phyloP scores from a whole-genome alignment of 1,140 invertebrate genomes.

The Drosophila simulans region DNA sequence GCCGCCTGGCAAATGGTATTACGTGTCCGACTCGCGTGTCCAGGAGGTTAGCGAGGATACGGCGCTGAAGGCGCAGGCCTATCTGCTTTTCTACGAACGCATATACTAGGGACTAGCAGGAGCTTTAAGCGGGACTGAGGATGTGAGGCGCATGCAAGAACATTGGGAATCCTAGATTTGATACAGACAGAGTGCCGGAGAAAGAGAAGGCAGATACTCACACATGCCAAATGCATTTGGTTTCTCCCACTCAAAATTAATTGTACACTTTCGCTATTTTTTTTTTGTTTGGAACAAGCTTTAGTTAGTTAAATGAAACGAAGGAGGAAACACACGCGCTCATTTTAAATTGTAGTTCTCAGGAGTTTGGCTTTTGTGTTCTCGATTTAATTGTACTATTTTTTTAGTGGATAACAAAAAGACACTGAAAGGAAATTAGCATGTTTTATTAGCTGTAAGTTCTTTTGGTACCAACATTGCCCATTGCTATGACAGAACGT shows the following conservation, averaged over 20 bases:
- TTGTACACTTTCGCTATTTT: background rate
- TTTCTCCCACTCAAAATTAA: slow-evolving; percentile 22
- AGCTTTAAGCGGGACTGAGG: slow-evolving; percentile 4
- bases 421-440: slow-evolving; percentile 26
- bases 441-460: slow-evolving; percentile 56
- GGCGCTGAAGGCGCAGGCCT: slow-evolving; percentile 96
- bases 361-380: background rate
- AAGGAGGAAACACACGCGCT: background rate
- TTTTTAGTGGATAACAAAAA: background rate
- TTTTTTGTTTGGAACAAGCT: background rate
- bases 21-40: slow-evolving; percentile 95
- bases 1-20: slow-evolving; percentile 95
- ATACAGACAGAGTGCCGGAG: background rate
- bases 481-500: slow-evolving; percentile 19
- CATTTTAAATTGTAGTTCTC: slow-evolving; percentile 16
- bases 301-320: slow-evolving; percentile 13
- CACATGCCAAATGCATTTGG: slow-evolving; percentile 19
- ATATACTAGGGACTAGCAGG: slow-evolving; percentile 86
- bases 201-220: background rate
- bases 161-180: background rate
- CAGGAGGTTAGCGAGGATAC: slow-evolving; percentile 91
- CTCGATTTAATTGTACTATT: slow-evolving; percentile 11
- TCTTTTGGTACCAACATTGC: slow-evolving; percentile 36
- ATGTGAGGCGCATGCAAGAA: background rate
- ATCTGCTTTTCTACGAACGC: slow-evolving; percentile 98